Evolutionary conservation across 1,140 invertebrate genomes (phyloP), one percentile per base, ranked within the genome.

Genomic region (Scaptomyza graminum): DNA sequence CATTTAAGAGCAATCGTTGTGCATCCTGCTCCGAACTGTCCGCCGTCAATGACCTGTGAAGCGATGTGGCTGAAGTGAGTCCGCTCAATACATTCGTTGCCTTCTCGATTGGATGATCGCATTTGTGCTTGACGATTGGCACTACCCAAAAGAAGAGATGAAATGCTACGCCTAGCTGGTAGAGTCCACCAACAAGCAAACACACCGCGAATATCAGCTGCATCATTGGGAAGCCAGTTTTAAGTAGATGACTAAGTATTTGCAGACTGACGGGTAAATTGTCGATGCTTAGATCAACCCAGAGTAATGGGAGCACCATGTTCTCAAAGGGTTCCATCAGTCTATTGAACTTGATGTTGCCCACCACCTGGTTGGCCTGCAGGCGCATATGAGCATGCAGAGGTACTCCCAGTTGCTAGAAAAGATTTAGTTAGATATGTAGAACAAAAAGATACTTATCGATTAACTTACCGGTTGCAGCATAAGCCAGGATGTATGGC

Each of bases 281-380:
- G 5, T 90, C 85, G 25, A 93, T 84, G 37, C 74, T 87, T 16
- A 96, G 90, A 90, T 95, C 94, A 0, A 93, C 88, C 94, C 95
- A 95, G 4, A 95, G 93, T 11, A 96, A 84, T 0, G 95, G 95
- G 31, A 96, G 47, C 0, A 93, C 92, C 18, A 95, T 79, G 52
- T 93, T 92, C 69, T 95, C 94, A 76, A 95, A 96, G 11, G 91
- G 90, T 2, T 75, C 84, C 18, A 94, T 93, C 43, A 92, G 90
- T 0, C 79, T 70, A 77, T 94, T 95, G 56, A 93, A 94, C 11
- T 74, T 91, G 0, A 94, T 93, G 7, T 94, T 81, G 4, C 93
- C 90, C 72, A 95, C 93, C 2, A 95, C 91, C n/a, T 96, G 90
- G 89, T 95, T 96, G 31, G 95, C 92, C 90, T 96, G 95, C 15